Conservation (phyloP, 2,888 invertebrate species). For the Hydropsyche betteni region DNA sequence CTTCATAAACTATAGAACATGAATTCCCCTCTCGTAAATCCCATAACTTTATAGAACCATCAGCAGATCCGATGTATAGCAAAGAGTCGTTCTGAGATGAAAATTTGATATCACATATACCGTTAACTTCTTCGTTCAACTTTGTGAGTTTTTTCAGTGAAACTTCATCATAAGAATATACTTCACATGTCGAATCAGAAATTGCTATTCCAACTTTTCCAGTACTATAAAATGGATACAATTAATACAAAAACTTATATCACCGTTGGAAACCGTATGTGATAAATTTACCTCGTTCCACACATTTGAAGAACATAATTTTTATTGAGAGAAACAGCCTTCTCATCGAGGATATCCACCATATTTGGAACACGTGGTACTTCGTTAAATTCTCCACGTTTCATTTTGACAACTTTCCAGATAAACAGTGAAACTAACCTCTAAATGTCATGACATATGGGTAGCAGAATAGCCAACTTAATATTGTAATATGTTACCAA, state of each 20-base stretch:
- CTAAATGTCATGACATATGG: too few species aligned
- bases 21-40: constrained; percentile 68
- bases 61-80: constrained; percentile 68
- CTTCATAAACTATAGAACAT: constrained; percentile 59
- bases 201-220: constrained; percentile 63
- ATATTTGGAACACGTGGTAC: too few species aligned
- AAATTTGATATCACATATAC: constrained; percentile 68
- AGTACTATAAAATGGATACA: constrained; percentile 53
- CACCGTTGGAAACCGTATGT: not conserved
- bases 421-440: too few species aligned
- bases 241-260: constrained; percentile 9
- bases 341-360: constrained; percentile 57
- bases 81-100: constrained; percentile 67
- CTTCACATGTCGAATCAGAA: constrained; percentile 62
- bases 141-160: constrained; percentile 56
- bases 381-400: too few species aligned
- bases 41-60: constrained; percentile 70
- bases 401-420: too few species aligned
- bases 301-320: constrained; percentile 71
- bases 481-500: too few species aligned
- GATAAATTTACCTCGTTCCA: constrained; percentile 65
- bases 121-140: constrained; percentile 61
- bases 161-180: constrained; percentile 62
- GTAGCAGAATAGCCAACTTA: too few species aligned
- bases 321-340: constrained; percentile 64